Evolutionary conservation across 2,888 invertebrate genomes (phyloP).

Genomic region (Eudasyphora cyanicolor): DNA sequence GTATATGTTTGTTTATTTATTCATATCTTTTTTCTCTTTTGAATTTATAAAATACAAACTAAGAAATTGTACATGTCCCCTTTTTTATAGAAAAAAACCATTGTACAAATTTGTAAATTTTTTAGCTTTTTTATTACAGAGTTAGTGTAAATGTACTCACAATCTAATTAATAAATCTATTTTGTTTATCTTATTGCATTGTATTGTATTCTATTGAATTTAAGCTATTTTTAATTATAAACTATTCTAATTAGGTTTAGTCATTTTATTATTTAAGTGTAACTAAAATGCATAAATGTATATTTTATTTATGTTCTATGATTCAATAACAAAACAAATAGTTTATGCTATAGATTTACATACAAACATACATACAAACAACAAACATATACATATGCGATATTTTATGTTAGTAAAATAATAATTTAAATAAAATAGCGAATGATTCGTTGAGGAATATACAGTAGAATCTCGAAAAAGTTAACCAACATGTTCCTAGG

Average conservation of each 20-base stretch:
- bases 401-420: slow-evolving; percentile 26
- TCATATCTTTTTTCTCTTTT: background rate
- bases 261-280: slow-evolving; percentile 2
- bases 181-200: background rate
- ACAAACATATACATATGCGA: background rate
- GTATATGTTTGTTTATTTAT: background rate
- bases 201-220: background rate
- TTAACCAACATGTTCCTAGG: too few species aligned
- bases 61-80: background rate
- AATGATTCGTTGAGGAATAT: background rate
- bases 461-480: too few species aligned
- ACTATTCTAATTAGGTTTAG: background rate
- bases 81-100: background rate
- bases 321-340: slow-evolving; percentile 3
- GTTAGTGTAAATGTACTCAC: background rate
- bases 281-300: slow-evolving; percentile 8
- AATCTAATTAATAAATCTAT: background rate
- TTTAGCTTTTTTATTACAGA: slow-evolving; percentile 13
- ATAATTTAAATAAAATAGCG: slow-evolving; percentile 35
- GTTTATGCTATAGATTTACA: background rate
- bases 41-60: background rate
- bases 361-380: background rate
- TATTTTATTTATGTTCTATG: background rate
- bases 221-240: background rate
- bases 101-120: slow-evolving; percentile 37